These are phyloP conservation scores for Chelonus insularis DNA, from an alignment of 1,140 invertebrate genomes.

Conservation along the genomic window DNA sequence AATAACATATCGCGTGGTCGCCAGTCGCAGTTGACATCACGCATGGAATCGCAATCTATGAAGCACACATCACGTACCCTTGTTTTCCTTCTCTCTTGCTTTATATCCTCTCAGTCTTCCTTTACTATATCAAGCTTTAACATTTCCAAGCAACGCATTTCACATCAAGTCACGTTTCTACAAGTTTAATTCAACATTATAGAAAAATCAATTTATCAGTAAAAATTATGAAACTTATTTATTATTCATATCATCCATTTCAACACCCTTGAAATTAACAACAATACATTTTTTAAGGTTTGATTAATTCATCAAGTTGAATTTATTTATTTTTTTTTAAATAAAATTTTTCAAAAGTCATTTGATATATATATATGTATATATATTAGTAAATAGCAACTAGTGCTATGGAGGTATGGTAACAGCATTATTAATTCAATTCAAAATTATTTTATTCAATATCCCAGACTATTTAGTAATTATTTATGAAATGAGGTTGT, in stretches of 20 bases:
- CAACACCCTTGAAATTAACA: background rate
- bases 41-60: background rate
- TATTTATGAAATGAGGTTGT: no score
- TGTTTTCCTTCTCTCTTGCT: background rate
- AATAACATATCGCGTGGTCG: background rate
- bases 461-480: no score
- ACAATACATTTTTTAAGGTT: no score
- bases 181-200: background rate
- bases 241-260: background rate
- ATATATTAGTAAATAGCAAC: no score
- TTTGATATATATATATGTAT: no score
- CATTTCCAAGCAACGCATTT: background rate
- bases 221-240: background rate
- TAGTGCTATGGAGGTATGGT: no score
- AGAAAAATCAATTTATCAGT: background rate
- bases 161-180: background rate
- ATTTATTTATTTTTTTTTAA: no score
- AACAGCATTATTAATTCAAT: no score
- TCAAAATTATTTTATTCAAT: no score
- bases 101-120: background rate
- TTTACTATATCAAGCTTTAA: background rate
- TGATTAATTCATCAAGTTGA: no score
- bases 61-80: background rate
- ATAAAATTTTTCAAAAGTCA: no score
- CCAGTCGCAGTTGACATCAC: conserved; percentile 1